Base-by-base conservation (phyloP, 2,888 invertebrate species). In the Erpobdella octoculata region DNA sequence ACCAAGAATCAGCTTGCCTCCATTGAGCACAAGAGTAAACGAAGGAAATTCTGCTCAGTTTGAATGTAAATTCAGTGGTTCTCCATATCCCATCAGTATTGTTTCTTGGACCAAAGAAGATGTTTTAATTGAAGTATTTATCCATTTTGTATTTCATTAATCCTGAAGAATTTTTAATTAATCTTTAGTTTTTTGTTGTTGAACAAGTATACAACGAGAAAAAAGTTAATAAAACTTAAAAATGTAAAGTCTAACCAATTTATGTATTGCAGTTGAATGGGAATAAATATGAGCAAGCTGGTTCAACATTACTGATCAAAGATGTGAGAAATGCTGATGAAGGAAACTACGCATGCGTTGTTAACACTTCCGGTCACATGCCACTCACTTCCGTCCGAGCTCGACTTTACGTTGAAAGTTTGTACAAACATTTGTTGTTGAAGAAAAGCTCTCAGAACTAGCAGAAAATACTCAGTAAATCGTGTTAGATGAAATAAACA, bases 81-180 rank as follows among this genome's bases (percentile, higher is more conserved):
- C 83, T 31, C 76, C 77, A 2, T 80, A 79, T 74, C 87, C 88
- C 1, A 86, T 87, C 73, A 88, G 88, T 2, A 84, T 83, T 28
- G 86, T 88, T 2, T 86, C 86, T 67, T 91, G 91, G 91, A 84
- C 87, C 68, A 89, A 88, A 78, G 89, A 89, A 79, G 88, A 87
- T 12, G 87, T 87, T 78, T 81, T 85, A 0, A 79, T 84, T 5
- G 75, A 75, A 46, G 78, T 77, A 48, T 75, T 75, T 74, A 41
- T 12, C 12, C 46, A 18, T 41, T n/a, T n/a, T 48, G 48, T 21
- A 18, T 9, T 9, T 9, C 48, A n/a, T n/a, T n/a, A n/a, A n/a
- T n/a, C n/a, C n/a, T 15, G n/a, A 41, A 41, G n/a, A 41, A 41
- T n/a, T 41, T 41, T n/a, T 28, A 5, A n/a, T 5, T 5, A 62